Conservation (phyloP, 2,113 vertebrate genomes). For the Pteronura brasiliensis region DNA sequence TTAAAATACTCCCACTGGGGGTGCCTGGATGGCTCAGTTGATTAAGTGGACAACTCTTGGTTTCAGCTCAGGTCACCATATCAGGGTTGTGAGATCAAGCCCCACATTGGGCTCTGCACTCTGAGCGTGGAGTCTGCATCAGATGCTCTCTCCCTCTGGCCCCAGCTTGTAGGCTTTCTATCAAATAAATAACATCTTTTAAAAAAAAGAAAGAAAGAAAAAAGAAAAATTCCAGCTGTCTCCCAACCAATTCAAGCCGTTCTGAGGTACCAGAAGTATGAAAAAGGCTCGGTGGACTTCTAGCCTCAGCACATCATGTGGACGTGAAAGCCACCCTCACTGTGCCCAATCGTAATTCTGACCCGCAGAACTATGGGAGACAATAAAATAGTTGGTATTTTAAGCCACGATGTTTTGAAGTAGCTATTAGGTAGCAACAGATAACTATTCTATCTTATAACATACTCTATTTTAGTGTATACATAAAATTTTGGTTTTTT, state of each 20-base stretch:
- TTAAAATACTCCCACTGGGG: neutral
- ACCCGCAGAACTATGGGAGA: neutral
- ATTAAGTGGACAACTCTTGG: neutral
- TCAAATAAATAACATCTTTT: neutral
- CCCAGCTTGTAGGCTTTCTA: neutral
- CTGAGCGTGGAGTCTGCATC: neutral
- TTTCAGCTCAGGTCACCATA: neutral
- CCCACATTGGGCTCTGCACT: neutral
- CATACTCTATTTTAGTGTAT: neutral
- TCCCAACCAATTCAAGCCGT: neutral
- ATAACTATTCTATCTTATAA: too few relatives aligned
- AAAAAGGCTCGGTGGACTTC: neutral
- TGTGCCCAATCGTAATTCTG: neutral
- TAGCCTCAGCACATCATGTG: neutral
- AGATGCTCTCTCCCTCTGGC: neutral
- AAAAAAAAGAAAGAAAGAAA: neutral
- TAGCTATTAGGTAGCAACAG: neutral
- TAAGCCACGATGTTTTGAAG: neutral
- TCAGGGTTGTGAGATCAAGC: neutral
- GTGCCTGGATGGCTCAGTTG: neutral
- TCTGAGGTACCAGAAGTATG: neutral
- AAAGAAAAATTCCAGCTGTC: neutral
- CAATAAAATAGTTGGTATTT: slow-evolving; percentile 5
- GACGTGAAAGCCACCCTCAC: neutral
- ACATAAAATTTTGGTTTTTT: neutral